Base-by-base conservation (phyloP, 1,140 invertebrate species). In the Trypoxylus dichotomus region DNA sequence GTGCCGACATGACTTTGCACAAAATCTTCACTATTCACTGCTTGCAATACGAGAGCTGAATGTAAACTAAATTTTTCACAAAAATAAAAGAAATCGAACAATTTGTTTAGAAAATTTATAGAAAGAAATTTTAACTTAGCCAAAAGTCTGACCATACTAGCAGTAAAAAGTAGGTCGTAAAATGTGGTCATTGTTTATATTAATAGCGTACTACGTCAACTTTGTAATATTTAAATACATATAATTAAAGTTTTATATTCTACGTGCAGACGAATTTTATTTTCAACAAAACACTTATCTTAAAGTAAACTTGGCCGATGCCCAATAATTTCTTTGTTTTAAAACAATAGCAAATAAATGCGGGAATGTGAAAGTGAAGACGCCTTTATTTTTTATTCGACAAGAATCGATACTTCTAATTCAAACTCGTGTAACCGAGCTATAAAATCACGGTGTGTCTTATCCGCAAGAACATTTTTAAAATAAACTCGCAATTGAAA, bases 371-470 rank as follows among this genome's bases (percentile, higher is more conserved):
- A 63, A 63, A 63, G 1, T 11, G 21, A 63, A 3, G 3, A 21
- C 19, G 10, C n/a, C 60, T 63, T 19, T 19, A 21, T 63, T 63
- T 63, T 63, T 25, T 25, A 7, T 63, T 21, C 25, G 60, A 19
- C 60, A 63, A 63, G 25, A 63, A 63, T 13, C 60, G 60, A 63
- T 63, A 63, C 60, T 63, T 63, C 60, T 27, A 63, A 63, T 13
- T 63, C 60, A 63, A 63, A 63, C 60, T 63, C 21, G 60, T 63
- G 60, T 63, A 63, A 63, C 60, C 60, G 60, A 63, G 60, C 60
- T 24, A 63, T 63, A 63, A 63, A 63, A 63, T 63, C 60, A 63
- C 60, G 60, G 60, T 63, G 3, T 13, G 60, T 24, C 25, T 13
- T 63, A 11, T 24, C 60, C 60, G 19, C 60, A 63, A 63, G 60